A percentile compares a stretch with the other conserved stretches of the same genome.
Evolutionary conservation across 2,797 vertebrate genomes (phyloP).

Genomic region (Parauchenoglanis punctatus): DNA sequence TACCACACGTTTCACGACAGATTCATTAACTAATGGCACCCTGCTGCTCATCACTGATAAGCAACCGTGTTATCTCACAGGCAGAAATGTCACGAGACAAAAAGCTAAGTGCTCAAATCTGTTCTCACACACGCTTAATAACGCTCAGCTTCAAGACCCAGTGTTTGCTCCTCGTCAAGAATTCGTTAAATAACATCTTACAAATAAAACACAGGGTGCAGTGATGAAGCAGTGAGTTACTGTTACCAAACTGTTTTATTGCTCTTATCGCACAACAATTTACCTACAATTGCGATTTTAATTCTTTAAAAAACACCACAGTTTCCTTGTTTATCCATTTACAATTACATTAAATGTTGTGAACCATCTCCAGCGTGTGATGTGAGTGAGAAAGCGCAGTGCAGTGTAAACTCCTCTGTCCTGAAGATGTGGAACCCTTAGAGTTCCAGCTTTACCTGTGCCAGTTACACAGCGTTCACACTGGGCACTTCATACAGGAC

Average conservation of each 20-base stretch:
- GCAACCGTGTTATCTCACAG: neutral
- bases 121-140: neutral
- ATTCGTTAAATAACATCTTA: neutral
- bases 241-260: neutral
- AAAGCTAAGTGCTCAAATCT: neutral
- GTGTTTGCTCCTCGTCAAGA: neutral
- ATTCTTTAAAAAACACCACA: neutral
- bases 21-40: constrained; percentile 37
- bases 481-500: neutral
- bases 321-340: neutral
- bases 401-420: neutral
- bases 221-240: neutral
- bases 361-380: too few species aligned
- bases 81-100: constrained; percentile 8
- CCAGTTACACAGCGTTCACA: neutral
- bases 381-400: too few species aligned
- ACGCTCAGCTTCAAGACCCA: too few species aligned
- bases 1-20: neutral
- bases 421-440: neutral
- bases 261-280: neutral
- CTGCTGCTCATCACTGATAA: constrained; percentile 16
- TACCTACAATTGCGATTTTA: neutral
- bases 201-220: neutral
- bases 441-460: neutral
- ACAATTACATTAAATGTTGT: too few species aligned